Evolutionary conservation across 2,113 vertebrate genomes (phyloP), one percentile per base, ranked within the genome.

Genomic region (Phoxinus phoxinus): DNA sequence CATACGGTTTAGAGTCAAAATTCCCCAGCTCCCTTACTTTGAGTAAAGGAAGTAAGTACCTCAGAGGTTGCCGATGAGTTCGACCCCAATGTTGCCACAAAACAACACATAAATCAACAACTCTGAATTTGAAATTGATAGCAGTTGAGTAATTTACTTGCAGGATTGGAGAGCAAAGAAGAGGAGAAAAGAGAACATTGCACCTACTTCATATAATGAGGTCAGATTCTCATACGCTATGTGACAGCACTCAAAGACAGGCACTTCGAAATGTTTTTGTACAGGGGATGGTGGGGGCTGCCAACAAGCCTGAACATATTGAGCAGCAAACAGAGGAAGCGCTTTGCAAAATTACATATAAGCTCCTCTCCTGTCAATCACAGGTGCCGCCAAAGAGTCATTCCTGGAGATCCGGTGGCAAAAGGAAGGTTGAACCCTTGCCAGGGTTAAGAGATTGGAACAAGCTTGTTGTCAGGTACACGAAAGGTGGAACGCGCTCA

Each of bases 311-410:
- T 67, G 87, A 93, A 95, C 94, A 93, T 92, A 95, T 89, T 90
- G 87, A 92, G 90, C 58, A 32, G 23, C 48, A 84, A 90, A 88
- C 76, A 88, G 87, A 83, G 86, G 87, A 91, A 92, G 92, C 83
- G 91, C 90, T 94, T 91, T 93, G 90, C 91, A 84, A 94, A 95
- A 94, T 95, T 94, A 94, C 92, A 94, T 91, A 93, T 94, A 94
- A 94, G 94, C 93, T 93, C 92, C 92, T 94, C 88, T 87, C 90
- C 91, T 94, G 93, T 94, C 94, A 94, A 88, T 91, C 91, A 91
- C 76, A 48, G 59, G 35, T 1, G 58, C 83, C 87, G 91, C 91
- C 89, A 89, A 91, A 87, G 90, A 86, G 90, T 91, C 84, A 87
- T 89, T 91, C 76, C 88, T 85, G 30, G 32, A 90, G 86, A 93